Base-by-base conservation (phyloP, 1,140 invertebrate genomes). In the Octopus bimaculoides region DNA sequence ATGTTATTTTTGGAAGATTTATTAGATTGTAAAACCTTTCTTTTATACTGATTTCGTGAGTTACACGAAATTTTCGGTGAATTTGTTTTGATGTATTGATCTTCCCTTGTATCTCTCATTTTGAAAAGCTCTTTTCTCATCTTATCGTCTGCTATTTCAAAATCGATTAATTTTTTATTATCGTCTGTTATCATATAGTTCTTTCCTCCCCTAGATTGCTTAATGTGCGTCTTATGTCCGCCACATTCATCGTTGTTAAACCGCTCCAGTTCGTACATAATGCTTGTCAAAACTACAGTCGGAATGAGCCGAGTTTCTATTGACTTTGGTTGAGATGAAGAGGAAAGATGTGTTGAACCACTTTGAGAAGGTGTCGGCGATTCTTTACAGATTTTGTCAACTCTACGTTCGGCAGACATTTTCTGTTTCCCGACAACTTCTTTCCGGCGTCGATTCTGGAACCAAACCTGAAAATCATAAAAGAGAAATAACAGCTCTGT, bases 381-480 rank as follows among this genome's bases (percentile, higher is more conserved):
- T 75, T 75, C 74, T 75, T 75, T 52, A 5, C 20, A 7, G 14
- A 52, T 53, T 14, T 66, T 66, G 12, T 66, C 61, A 12, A 66
- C 12, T 14, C 12, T 14, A 14, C 12, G 61, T 14, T 14, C 12
- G n/a, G 12, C 61, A 66, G 12, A n/a, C 12, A 12, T 14, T 66
- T 66, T 66, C n/a, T 12, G n/a, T 12, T 12, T 14, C 12, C 82
- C 80, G 4, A 88, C 84, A 1, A 89, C 87, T 81, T 89, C 88
- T 81, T 89, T 89, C 54, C 88, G 75, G 75, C 88, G 75, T 74
- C 88, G 80, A 78, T 89, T 89, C 82, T 89, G 88, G 77, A 89
- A 89, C 88, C 88, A 89, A 56, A 88, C 87, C 88, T 89, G 82
- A 52, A 5, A 71, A 71, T 14, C 26, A 3, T 3, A 41, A 41